Evolutionary conservation across 2,888 invertebrate species (phyloP).

Genomic region (Steinernema hermaphroditum): DNA sequence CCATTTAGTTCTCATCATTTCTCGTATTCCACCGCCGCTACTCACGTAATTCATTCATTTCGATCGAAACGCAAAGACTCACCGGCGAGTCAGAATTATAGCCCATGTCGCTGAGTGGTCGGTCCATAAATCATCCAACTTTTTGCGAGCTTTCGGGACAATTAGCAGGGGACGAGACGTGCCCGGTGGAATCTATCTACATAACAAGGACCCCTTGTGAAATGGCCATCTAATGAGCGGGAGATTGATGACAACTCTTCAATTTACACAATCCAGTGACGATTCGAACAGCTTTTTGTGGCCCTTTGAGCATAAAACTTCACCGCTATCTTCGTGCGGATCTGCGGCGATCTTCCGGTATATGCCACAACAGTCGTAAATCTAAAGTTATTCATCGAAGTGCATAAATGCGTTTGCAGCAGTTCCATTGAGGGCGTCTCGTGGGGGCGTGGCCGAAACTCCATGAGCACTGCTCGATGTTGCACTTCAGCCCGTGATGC

Average conservation of each 20-base stretch:
- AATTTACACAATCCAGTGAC: constrained; percentile 15
- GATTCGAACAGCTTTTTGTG: constrained; percentile 27
- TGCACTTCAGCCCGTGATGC: constrained; percentile 14
- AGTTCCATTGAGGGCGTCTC: background rate
- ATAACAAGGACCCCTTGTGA: constrained; percentile 26
- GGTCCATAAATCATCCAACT: constrained; percentile 27
- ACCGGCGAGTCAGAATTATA: constrained; percentile 29
- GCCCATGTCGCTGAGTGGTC: constrained; percentile 30
- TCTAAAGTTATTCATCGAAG: constrained; percentile 8
- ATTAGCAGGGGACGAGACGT: constrained; percentile 27
- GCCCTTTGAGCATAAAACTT: constrained; percentile 23
- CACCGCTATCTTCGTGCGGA: constrained; percentile 7
- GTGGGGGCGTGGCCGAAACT: background rate
- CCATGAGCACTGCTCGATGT: constrained; percentile 7
- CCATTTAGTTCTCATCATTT: constrained; percentile 1
- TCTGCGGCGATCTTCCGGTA: background rate
- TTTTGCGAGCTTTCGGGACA: constrained; percentile 26
- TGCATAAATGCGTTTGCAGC: constrained; percentile 16
- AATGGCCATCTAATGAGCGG: constrained; percentile 26
- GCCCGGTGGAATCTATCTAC: constrained; percentile 11
- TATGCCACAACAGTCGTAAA: constrained; percentile 24
- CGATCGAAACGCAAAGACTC: constrained; percentile 24
- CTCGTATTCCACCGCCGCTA: constrained; percentile 12
- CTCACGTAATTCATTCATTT: constrained; percentile 26
- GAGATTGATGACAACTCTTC: constrained; percentile 29